phyloP scores from a whole-genome alignment of 2,797 vertebrate genomes.

The Choloepus didactylus region DNA sequence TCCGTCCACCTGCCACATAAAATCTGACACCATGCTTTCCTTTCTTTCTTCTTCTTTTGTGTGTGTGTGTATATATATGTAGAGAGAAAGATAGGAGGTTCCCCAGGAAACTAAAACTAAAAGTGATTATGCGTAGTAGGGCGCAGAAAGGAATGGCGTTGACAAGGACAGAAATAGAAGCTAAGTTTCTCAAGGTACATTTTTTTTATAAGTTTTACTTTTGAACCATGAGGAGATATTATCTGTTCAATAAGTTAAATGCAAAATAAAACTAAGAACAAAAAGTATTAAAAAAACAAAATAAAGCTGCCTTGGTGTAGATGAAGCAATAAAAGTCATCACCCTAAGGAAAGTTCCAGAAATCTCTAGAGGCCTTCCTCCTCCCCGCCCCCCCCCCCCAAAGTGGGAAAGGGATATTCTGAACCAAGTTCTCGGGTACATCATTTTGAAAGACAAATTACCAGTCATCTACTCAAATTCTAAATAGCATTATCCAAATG shows the following conservation, averaged over 20 bases:
- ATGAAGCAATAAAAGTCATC: background rate
- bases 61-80: too few species aligned
- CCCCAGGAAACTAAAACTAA: too few species aligned
- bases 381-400: background rate
- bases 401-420: constrained; percentile 59
- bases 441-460: constrained; percentile 84
- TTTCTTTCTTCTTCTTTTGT: background rate
- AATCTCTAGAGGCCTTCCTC: constrained; percentile 8
- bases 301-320: background rate
- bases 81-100: too few species aligned
- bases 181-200: too few species aligned
- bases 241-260: too few species aligned
- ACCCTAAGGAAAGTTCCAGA: constrained; percentile 20
- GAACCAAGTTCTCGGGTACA: constrained; percentile 55
- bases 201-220: too few species aligned
- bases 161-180: too few species aligned
- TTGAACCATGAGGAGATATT: too few species aligned
- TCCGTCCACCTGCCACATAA: background rate
- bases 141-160: too few species aligned
- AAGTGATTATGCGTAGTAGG: too few species aligned
- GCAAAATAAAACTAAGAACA: too few species aligned
- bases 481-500: constrained; percentile 86
- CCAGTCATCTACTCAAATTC: constrained; percentile 86
- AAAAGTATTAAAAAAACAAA: background rate
- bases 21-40: background rate